Conservation (phyloP, 2,888 invertebrate genomes). For the Caenorhabditis sp. region DNA sequence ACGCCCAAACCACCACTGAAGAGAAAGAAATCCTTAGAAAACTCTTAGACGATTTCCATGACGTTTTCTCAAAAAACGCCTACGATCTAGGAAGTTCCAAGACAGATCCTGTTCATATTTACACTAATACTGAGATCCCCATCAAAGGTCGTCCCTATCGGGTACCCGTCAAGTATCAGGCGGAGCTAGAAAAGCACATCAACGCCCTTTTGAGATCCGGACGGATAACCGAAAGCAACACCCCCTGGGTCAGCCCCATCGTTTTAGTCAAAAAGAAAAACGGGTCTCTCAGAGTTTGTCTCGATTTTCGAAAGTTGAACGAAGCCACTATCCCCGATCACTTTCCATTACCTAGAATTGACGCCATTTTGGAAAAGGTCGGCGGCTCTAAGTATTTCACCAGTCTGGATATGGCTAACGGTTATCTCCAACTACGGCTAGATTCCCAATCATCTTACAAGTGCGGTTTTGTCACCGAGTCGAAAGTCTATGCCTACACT, state of each 20-base stretch:
- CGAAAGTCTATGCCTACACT: conserved; percentile 47
- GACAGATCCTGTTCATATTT: conserved; percentile 62
- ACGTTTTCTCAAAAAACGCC: conserved; percentile 63
- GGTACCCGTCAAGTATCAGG: conserved; percentile 63
- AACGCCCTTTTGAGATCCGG: conserved; percentile 61
- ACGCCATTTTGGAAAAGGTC: conserved; percentile 57
- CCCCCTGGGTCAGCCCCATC: conserved; percentile 68
- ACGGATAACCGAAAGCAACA: conserved; percentile 66
- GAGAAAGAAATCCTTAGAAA: background rate
- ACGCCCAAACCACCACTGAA: background rate
- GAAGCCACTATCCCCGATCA: conserved; percentile 66
- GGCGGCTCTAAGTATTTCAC: conserved; percentile 51
- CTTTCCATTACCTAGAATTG: conserved; percentile 68
- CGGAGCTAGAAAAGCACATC: conserved; percentile 70
- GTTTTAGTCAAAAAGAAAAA: conserved; percentile 72
- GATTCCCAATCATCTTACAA: conserved; percentile 22
- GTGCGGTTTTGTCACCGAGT: conserved; percentile 43
- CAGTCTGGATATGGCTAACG: conserved; percentile 62
- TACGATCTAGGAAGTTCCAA: conserved; percentile 72
- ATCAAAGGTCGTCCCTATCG: conserved; percentile 47
- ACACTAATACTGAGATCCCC: conserved; percentile 68
- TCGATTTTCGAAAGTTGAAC: conserved; percentile 71
- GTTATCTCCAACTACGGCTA: conserved; percentile 62
- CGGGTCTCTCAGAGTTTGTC: conserved; percentile 68
- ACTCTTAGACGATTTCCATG: conserved; percentile 30